phyloP scores from a whole-genome alignment of 2,797 vertebrate species.

The Mico argentatus region DNA sequence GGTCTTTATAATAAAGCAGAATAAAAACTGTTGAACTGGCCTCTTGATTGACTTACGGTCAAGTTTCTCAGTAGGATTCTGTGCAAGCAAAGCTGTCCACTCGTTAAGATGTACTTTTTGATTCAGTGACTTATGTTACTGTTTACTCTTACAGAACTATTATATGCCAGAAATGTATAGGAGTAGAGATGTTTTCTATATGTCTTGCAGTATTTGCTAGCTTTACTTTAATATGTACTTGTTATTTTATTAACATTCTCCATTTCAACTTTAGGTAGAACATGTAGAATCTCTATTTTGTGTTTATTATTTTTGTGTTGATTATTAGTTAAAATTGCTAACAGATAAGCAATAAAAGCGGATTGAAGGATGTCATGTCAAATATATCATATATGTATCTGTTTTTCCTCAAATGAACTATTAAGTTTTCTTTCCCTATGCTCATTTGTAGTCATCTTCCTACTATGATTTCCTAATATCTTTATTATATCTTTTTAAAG shows the following conservation, averaged over 20 bases:
- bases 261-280: background rate
- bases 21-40: background rate
- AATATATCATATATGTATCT: background rate
- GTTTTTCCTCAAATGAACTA: background rate
- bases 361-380: background rate
- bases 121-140: background rate
- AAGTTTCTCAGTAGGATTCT: background rate
- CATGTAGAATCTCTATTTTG: background rate
- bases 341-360: background rate
- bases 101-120: background rate
- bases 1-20: background rate
- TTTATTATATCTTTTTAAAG: background rate
- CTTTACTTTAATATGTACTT: background rate
- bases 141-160: background rate
- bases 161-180: background rate
- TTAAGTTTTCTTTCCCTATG: background rate
- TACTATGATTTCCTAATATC: background rate
- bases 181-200: background rate
- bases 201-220: background rate
- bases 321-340: background rate
- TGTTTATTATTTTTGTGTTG: background rate
- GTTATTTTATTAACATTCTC: background rate
- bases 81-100: background rate
- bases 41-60: background rate
- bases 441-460: background rate